Conservation (phyloP, 2,113 vertebrate species). For the Calidris pygmaea region DNA sequence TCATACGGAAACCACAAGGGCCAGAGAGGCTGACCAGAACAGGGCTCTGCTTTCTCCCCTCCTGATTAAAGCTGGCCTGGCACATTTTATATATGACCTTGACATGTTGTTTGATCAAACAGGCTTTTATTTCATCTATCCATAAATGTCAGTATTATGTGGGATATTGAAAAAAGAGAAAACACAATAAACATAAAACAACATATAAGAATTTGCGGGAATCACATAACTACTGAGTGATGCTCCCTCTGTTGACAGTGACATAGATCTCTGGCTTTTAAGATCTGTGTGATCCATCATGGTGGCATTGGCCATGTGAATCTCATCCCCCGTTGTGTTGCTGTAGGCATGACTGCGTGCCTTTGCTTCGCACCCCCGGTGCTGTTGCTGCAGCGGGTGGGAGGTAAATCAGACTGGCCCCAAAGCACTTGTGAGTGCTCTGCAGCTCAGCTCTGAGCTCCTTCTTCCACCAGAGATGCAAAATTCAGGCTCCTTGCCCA, state of each 20-base stretch:
- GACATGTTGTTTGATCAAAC: neutral
- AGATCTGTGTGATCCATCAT: neutral
- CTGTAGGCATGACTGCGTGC: accelerated
- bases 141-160: neutral
- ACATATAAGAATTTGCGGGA: neutral
- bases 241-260: neutral
- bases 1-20: neutral
- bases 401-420: neutral
- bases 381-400: neutral
- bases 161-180: neutral
- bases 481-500: neutral
- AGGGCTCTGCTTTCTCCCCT: neutral
- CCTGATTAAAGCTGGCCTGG: neutral
- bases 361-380: neutral
- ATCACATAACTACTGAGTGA: neutral
- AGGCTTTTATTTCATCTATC: neutral
- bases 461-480: neutral
- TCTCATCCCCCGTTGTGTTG: neutral
- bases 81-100: neutral
- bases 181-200: neutral
- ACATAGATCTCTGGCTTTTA: neutral
- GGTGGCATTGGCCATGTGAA: neutral
- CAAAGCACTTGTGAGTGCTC: neutral
- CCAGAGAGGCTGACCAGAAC: neutral
- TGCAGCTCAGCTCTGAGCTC: neutral